Percentiles rank a stretch among this genome's conserved stretches.
Evolutionary conservation across 2,113 vertebrate genomes (phyloP).

Genomic region (Melanostigma gelatinosum): DNA sequence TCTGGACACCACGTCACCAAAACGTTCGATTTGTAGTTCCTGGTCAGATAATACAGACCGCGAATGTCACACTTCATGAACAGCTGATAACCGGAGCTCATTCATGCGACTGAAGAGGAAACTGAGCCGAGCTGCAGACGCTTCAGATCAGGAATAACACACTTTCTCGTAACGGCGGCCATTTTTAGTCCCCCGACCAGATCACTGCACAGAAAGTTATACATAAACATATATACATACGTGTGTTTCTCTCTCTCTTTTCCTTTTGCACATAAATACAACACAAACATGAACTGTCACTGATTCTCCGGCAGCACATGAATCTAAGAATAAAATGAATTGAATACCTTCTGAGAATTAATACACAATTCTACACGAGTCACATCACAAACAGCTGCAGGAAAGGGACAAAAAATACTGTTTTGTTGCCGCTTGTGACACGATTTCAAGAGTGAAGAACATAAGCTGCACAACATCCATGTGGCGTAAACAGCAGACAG

Average conservation of each 20-base stretch:
- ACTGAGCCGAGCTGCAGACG: slow-evolving; percentile 12
- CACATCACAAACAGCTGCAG: neutral
- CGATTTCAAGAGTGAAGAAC: neutral
- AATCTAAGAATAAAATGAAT: neutral
- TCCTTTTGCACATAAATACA: too few relatives aligned
- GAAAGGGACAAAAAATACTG: neutral
- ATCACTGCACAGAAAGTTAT: neutral
- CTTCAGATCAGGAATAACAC: slow-evolving; percentile 27
- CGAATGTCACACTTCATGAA: too few relatives aligned
- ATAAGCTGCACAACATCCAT: neutral
- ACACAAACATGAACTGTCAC: too few relatives aligned
- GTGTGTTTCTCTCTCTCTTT: too few relatives aligned
- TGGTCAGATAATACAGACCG: too few relatives aligned
- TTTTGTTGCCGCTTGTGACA: too few relatives aligned
- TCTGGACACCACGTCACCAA: too few relatives aligned
- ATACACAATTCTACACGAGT: neutral
- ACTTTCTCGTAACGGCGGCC: neutral
- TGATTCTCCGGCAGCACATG: too few relatives aligned
- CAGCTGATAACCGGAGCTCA: too few relatives aligned
- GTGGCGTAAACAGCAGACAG: neutral
- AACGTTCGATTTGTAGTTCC: too few relatives aligned
- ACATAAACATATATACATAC: neutral
- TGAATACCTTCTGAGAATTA: neutral
- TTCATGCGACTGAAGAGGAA: slow-evolving; percentile 42
- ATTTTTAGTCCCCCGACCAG: neutral